Conservation (phyloP, 2,797 vertebrate genomes). For the Schizopygopsis pylzovi region DNA sequence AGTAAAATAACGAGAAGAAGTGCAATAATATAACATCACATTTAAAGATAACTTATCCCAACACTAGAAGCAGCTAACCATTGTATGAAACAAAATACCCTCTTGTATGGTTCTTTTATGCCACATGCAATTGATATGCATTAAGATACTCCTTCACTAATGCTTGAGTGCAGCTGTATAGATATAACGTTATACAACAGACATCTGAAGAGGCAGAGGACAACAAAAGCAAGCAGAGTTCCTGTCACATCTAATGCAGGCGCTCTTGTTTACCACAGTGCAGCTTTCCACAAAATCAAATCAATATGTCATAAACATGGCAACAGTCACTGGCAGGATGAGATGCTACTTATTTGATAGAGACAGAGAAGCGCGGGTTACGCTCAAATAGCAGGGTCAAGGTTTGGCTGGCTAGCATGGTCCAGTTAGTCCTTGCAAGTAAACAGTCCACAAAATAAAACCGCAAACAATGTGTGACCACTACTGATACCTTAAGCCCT, state of each 20-base stretch:
- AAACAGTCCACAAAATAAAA: background rate
- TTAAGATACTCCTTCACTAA: slow-evolving; percentile 33
- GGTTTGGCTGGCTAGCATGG: background rate
- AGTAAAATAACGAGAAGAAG: background rate
- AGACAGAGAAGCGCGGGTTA: slow-evolving; percentile 22
- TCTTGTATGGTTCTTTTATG: slow-evolving; percentile 19
- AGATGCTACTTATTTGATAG: slow-evolving; percentile 36
- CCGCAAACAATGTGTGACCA: background rate
- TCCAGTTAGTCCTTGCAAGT: background rate
- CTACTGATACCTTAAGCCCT: background rate
- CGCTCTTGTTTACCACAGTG: slow-evolving; percentile 31
- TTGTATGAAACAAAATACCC: background rate
- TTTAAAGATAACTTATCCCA: background rate
- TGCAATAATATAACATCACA: background rate
- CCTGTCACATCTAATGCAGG: slow-evolving; percentile 37
- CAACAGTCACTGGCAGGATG: slow-evolving; percentile 33
- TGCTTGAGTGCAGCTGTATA: slow-evolving; percentile 5
- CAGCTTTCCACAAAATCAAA: slow-evolving; percentile 40
- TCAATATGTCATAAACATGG: slow-evolving; percentile 49
- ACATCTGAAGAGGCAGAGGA: slow-evolving; percentile 21
- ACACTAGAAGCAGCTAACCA: background rate
- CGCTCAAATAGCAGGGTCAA: background rate
- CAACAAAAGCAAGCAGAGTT: slow-evolving; percentile 23
- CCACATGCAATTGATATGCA: slow-evolving; percentile 26
- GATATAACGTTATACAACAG: slow-evolving; percentile 5